Percentiles rank a stretch among this genome's conserved stretches.
These are phyloP conservation scores for Polyergus mexicanus DNA, from an alignment of 1,140 invertebrate genomes.

Conservation along the genomic window DNA sequence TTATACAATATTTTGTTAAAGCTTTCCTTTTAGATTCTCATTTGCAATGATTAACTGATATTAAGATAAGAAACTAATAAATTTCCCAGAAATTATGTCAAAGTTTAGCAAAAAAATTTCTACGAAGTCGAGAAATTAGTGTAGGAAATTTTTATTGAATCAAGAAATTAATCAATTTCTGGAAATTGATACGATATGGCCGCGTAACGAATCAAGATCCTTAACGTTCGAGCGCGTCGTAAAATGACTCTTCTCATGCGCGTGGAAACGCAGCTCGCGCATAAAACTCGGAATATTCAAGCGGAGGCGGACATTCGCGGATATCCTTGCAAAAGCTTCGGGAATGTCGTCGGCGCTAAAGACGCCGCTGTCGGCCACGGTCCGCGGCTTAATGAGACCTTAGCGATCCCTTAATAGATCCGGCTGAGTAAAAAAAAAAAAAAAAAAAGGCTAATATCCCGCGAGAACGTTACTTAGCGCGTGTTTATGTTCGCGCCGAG, in stretches of 20 bases:
- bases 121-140: neutral
- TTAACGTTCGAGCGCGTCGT: neutral
- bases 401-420: conserved; percentile 39
- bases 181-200: neutral
- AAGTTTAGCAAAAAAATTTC: neutral
- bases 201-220: neutral
- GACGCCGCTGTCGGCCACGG: neutral
- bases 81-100: conserved; percentile 15
- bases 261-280: neutral
- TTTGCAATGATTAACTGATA: neutral
- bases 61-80: conserved; percentile 16
- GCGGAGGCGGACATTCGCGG: conserved; percentile 37
- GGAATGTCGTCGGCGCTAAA: conserved; percentile 47
- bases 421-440: conserved; percentile 39
- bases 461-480: conserved; percentile 43
- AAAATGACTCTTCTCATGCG: conserved; percentile 15
- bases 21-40: conserved; percentile 26
- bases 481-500: conserved; percentile 43
- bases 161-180: conserved; percentile 14
- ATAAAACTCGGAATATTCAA: conserved; percentile 37
- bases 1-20: conserved; percentile 25
- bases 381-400: conserved; percentile 42
- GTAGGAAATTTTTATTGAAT: neutral
- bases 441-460: conserved; percentile 32
- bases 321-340: conserved; percentile 43